phyloP scores from a whole-genome alignment of 1,140 invertebrate species.

The Bursaphelenchus mucronatus region DNA sequence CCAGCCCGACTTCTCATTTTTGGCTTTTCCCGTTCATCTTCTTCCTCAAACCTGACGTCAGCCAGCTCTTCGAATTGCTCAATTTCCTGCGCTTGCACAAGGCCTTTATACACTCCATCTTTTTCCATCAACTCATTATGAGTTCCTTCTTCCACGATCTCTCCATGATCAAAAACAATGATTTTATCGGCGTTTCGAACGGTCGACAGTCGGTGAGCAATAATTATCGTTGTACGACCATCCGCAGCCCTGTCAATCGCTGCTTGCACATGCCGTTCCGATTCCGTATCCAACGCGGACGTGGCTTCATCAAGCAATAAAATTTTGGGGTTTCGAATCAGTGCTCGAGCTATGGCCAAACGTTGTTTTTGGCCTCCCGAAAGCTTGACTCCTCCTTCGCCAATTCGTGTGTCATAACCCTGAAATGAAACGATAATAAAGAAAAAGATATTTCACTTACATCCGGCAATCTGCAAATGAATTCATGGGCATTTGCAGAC shows the following conservation, averaged over 20 bases:
- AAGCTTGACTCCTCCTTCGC: conserved; percentile 65
- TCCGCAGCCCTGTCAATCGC: conserved; percentile 28
- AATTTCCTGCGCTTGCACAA: conserved; percentile 66
- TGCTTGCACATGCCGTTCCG: conserved; percentile 43
- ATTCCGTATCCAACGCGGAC: conserved; percentile 52
- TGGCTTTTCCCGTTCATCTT: background rate
- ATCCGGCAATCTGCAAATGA: conserved; percentile 44
- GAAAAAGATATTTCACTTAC: conserved; percentile 10
- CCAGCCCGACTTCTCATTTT: background rate
- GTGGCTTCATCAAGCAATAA: conserved; percentile 56
- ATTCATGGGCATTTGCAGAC: conserved; percentile 55
- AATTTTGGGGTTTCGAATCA: conserved; percentile 51
- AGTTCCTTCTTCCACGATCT: conserved; percentile 53
- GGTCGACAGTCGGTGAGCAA: conserved; percentile 73
- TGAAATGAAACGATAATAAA: background rate
- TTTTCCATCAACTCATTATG: conserved; percentile 63
- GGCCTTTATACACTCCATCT: conserved; percentile 61
- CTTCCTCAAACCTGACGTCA: conserved; percentile 11
- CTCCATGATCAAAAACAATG: conserved; percentile 26
- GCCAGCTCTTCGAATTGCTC: conserved; percentile 19
- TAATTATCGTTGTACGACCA: conserved; percentile 70
- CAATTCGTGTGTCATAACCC: conserved; percentile 42
- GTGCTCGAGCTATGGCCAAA: conserved; percentile 48
- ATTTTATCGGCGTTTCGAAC: conserved; percentile 70
- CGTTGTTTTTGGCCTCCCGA: conserved; percentile 54